phyloP scores from a whole-genome alignment of 2,888 invertebrate species.

The Aleiodes alternator region DNA sequence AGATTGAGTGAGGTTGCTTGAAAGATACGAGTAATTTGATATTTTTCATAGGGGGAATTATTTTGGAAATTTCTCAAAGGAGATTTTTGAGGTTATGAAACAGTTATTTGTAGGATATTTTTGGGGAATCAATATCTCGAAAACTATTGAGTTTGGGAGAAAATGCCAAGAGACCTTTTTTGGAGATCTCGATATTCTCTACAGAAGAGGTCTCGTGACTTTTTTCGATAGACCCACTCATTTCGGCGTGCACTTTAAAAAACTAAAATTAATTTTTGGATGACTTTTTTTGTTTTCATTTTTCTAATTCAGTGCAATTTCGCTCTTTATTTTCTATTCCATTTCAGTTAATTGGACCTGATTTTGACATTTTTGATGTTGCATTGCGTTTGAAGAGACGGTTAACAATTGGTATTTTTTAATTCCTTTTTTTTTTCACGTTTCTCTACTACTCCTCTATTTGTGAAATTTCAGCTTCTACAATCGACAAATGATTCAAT shows the following conservation, averaged over 20 bases:
- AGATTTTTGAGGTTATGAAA: background rate
- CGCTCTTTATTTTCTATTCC: no score
- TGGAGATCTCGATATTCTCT: background rate
- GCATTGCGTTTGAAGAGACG: background rate
- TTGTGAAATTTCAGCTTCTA: background rate
- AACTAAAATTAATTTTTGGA: no score
- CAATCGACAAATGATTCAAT: slow-evolving; percentile 34
- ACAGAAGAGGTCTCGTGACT: background rate
- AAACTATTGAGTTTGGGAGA: background rate
- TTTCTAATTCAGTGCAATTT: no score
- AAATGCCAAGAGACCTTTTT: background rate
- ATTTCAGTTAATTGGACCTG: no score
- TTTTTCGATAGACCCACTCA: background rate
- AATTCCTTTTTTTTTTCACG: background rate
- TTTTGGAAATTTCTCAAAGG: no score
- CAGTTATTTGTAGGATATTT: background rate
- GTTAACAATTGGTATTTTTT: slow-evolving; percentile 2
- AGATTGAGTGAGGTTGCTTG: no score
- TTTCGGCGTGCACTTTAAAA: background rate
- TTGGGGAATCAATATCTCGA: background rate
- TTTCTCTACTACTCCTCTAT: slow-evolving; percentile 1
- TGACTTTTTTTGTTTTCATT: no score
- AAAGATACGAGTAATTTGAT: no score
- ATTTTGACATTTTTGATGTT: background rate
- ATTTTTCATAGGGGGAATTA: no score